Conservation (phyloP, 2,797 vertebrate species). For the Loris lydekkerianus region DNA sequence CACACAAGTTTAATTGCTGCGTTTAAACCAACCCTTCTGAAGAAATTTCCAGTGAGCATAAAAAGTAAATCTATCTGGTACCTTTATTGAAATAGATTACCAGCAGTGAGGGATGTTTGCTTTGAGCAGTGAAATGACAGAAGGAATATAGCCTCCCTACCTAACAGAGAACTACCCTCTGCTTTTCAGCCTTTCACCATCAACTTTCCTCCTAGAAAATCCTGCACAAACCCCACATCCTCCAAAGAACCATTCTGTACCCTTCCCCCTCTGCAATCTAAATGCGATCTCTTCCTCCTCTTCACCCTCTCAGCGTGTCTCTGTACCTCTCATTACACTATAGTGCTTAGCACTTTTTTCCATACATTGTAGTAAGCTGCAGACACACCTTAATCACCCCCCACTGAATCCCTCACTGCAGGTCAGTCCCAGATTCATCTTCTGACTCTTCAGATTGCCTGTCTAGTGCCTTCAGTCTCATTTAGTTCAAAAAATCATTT, state of each 20-base stretch:
- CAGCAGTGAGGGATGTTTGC: not conserved
- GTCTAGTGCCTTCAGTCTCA: not conserved
- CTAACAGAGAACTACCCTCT: not conserved
- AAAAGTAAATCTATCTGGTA: not conserved
- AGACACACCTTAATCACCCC: not conserved
- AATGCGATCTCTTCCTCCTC: not conserved
- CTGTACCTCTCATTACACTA: not conserved
- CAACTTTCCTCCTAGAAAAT: not conserved
- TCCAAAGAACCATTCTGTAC: not conserved
- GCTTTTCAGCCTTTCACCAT: not conserved
- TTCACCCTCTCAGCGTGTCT: not conserved
- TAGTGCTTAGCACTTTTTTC: not conserved
- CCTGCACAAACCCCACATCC: not conserved
- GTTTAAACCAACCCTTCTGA: slow-evolving; percentile 50
- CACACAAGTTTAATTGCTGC: not conserved
- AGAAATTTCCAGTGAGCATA: slow-evolving; percentile 11
- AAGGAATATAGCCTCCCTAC: not conserved
- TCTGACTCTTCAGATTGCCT: not conserved
- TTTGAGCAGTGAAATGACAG: not conserved
- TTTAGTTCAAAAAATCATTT: not conserved
- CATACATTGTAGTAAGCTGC: not conserved
- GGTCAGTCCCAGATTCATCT: not conserved
- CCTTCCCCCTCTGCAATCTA: not conserved
- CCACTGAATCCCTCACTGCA: not conserved
- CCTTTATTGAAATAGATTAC: not conserved